These are phyloP conservation scores for Nothobranchius furzeri DNA, from an alignment of 2,113 vertebrate genomes.

Conservation along the genomic window DNA sequence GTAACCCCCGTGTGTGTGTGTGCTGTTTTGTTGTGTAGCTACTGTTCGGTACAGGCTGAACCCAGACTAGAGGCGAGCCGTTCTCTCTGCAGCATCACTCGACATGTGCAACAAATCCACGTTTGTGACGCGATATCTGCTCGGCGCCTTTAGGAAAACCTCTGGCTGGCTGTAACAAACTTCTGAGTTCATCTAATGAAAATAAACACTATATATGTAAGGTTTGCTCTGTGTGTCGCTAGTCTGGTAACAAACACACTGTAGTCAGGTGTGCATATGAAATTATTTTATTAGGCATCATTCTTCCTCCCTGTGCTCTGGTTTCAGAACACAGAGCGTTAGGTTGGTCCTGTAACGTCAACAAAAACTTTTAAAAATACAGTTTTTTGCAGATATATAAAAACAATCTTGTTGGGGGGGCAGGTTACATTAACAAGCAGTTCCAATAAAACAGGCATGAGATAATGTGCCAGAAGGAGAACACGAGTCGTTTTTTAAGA, in stretches of 20 bases:
- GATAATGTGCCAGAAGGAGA: not conserved
- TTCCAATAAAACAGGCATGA: constrained; percentile 9
- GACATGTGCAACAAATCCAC: constrained; percentile 22
- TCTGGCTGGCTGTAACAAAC: constrained; percentile 25
- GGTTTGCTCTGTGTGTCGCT: not conserved
- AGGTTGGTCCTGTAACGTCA: constrained; percentile 49
- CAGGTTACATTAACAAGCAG: constrained; percentile 35
- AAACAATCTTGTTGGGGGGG: constrained; percentile 35
- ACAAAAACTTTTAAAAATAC: constrained; percentile 66
- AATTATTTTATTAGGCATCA: constrained; percentile 65
- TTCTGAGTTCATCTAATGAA: constrained; percentile 28
- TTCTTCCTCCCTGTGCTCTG: constrained; percentile 22
- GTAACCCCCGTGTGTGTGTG: constrained; percentile 14
- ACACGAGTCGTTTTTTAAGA: constrained; percentile 2
- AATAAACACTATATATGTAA: constrained; percentile 47
- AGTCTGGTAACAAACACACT: not conserved
- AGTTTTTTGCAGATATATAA: constrained; percentile 55
- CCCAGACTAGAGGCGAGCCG: constrained; percentile 32
- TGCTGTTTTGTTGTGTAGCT: constrained; percentile 24
- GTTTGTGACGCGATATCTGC: constrained; percentile 25
- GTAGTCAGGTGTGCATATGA: constrained; percentile 26
- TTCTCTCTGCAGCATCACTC: constrained; percentile 34
- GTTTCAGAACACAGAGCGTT: constrained; percentile 22
- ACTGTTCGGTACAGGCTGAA: constrained; percentile 32
- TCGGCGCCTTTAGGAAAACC: constrained; percentile 17